Conservation (phyloP, 2,888 invertebrate species). For the Phorcus lineatus region DNA sequence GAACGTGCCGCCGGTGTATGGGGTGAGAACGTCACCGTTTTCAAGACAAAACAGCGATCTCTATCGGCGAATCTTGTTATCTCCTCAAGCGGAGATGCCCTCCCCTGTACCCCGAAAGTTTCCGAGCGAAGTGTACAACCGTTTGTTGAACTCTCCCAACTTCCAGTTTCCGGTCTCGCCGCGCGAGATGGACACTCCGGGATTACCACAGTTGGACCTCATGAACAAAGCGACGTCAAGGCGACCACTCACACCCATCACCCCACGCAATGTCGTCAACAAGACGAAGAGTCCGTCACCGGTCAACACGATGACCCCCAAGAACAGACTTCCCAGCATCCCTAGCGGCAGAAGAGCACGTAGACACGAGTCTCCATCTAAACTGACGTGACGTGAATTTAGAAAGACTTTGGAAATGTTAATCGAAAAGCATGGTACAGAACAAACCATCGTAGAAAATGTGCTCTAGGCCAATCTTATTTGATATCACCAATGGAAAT, state of each 20-base stretch:
- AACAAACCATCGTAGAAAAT: no score
- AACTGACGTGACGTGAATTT: no score
- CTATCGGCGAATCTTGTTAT: constrained; percentile 28
- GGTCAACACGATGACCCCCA: not conserved
- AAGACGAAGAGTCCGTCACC: constrained; percentile 21
- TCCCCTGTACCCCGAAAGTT: not conserved
- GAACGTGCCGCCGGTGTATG: not conserved
- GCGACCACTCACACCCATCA: constrained; percentile 38
- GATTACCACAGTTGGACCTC: not conserved
- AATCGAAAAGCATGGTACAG: no score
- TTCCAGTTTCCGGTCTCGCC: not conserved
- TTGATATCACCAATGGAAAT: no score
- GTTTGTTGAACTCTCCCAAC: constrained; percentile 1
- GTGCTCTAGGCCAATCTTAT: no score
- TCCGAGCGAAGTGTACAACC: not conserved
- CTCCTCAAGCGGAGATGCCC: constrained; percentile 30
- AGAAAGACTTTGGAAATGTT: no score
- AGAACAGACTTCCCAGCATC: constrained; percentile 55
- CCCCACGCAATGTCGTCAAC: constrained; percentile 24
- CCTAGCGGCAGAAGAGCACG: constrained; percentile 57
- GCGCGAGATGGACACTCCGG: constrained; percentile 2
- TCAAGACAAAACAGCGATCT: constrained; percentile 36
- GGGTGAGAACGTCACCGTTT: not conserved
- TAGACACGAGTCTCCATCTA: not conserved
- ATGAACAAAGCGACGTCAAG: not conserved